These are phyloP conservation scores for Eubasilissa splendida DNA, from an alignment of 2,888 invertebrate genomes.

Conservation along the genomic window DNA sequence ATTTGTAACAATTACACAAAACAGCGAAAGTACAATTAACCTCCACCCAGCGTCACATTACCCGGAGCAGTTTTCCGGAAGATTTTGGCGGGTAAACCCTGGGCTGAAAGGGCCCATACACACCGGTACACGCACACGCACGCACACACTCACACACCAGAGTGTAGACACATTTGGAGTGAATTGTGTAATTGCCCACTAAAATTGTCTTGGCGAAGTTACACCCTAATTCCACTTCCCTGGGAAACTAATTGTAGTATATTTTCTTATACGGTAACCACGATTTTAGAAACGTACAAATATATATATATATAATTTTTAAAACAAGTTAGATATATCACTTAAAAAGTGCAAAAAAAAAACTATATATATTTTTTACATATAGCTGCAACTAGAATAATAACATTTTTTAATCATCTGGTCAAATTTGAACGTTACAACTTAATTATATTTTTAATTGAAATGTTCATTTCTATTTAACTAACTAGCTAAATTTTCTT, in stretches of 20 bases:
- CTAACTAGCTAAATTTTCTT: too few species aligned
- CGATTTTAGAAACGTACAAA: background rate
- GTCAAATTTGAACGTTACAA: too few species aligned
- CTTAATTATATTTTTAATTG: too few species aligned
- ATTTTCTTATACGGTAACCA: background rate
- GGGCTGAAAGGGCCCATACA: background rate
- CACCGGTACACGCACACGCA: background rate
- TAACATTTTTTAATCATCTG: too few species aligned
- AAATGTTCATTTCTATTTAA: too few species aligned
- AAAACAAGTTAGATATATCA: too few species aligned
- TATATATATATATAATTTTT: too few species aligned
- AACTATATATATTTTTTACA: too few species aligned
- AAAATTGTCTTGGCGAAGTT: slow-evolving; percentile 45
- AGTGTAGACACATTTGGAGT: slow-evolving; percentile 41
- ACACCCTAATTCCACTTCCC: slow-evolving; percentile 41
- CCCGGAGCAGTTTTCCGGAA: slow-evolving; percentile 1
- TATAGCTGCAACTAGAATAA: too few species aligned
- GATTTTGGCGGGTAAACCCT: background rate
- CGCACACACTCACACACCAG: background rate
- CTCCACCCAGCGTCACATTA: background rate
- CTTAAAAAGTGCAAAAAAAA: too few species aligned
- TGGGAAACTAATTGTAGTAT: slow-evolving; percentile 32
- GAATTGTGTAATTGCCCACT: slow-evolving; percentile 43
- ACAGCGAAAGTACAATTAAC: slow-evolving; percentile 1
- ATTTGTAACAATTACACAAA: background rate